These are phyloP conservation scores for Sinocyclocheilus rhinocerous DNA, from an alignment of 2,113 vertebrate genomes.

Conservation along the genomic window DNA sequence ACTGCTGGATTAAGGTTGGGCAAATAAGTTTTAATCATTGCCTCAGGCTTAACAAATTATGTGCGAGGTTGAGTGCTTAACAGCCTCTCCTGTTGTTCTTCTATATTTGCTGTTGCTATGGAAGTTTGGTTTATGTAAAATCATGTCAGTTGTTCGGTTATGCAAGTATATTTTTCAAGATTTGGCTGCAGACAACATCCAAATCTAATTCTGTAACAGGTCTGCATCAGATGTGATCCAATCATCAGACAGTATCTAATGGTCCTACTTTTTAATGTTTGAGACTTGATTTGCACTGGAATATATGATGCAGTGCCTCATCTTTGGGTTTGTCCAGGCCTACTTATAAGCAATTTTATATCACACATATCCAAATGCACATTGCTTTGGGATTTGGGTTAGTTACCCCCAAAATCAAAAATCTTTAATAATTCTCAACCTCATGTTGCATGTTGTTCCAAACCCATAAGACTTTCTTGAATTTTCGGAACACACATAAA, in stretches of 20 bases:
- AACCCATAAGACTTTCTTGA: background rate
- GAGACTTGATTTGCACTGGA: background rate
- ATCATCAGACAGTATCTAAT: background rate
- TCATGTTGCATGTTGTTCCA: background rate
- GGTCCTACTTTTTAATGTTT: background rate
- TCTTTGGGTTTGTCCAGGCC: background rate
- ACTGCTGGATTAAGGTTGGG: conserved; percentile 50
- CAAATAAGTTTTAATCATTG: conserved; percentile 1
- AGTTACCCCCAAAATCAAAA: background rate
- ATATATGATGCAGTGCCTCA: background rate
- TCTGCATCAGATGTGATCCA: conserved; percentile 3
- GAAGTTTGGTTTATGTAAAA: background rate
- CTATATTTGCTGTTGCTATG: conserved; percentile 25
- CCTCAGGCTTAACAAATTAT: conserved; percentile 9
- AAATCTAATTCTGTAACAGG: conserved; percentile 1
- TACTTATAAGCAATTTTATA: conserved; percentile 46
- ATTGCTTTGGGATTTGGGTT: conserved; percentile 54
- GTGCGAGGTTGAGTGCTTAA: conserved; percentile 41
- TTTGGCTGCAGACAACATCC: background rate
- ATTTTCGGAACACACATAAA: background rate
- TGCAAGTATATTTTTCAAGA: conserved; percentile 1
- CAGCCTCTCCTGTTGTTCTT: conserved; percentile 21
- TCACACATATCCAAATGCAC: conserved; percentile 38
- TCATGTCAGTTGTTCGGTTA: background rate
- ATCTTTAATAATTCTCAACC: background rate